Evolutionary conservation across 2,888 invertebrate species (phyloP).

Genomic region (Temnothorax rugatulus): DNA sequence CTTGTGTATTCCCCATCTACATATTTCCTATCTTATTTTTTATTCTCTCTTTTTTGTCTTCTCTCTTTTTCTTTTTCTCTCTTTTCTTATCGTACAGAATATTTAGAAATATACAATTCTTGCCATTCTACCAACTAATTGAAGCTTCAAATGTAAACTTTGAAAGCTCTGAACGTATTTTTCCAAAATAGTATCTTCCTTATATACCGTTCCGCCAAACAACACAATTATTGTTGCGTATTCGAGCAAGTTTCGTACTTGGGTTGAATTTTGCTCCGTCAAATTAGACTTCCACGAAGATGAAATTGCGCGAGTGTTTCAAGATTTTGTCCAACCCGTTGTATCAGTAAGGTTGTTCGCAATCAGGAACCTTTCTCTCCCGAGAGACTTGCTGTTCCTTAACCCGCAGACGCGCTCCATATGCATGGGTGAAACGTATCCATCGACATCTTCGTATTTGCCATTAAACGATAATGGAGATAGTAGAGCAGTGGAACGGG

Average conservation of each 20-base stretch:
- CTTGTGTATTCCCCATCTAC: neutral
- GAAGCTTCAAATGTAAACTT: neutral
- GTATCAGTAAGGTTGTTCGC: conserved; percentile 9
- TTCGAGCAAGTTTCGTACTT: neutral
- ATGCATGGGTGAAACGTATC: conserved; percentile 29
- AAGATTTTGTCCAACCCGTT: conserved; percentile 16
- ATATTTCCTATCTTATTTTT: neutral
- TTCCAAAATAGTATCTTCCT: neutral
- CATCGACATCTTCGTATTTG: conserved; percentile 18
- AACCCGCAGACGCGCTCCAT: conserved; percentile 10
- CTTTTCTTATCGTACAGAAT: neutral
- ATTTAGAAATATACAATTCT: neutral
- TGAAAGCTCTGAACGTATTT: neutral
- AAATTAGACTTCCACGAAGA: conserved; percentile 1
- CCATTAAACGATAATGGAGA: conserved; percentile 17
- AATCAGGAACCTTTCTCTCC: conserved; percentile 41
- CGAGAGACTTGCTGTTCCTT: conserved; percentile 24
- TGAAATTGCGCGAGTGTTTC: neutral
- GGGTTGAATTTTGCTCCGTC: neutral
- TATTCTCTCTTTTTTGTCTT: neutral
- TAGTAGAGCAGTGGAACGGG: neutral
- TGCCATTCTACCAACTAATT: neutral
- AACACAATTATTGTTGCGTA: neutral
- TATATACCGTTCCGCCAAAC: neutral
- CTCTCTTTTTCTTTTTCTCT: neutral